Evolutionary conservation across 2,888 invertebrate genomes (phyloP).

Genomic region (Conomelus anceps): DNA sequence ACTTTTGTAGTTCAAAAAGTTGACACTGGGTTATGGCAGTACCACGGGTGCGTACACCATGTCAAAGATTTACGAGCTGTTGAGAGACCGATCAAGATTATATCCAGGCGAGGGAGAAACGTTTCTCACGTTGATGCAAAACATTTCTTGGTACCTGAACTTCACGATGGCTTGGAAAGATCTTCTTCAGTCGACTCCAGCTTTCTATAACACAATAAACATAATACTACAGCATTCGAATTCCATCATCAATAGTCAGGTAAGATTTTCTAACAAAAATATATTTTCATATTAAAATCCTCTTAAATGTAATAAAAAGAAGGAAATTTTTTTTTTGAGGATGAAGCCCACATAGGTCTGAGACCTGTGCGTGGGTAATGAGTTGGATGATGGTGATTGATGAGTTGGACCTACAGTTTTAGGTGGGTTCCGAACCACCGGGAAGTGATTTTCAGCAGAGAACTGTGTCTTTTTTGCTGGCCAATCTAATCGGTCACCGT

Average conservation of each 20-base stretch:
- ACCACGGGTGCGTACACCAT: constrained; percentile 52
- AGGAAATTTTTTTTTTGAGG: too few relatives aligned
- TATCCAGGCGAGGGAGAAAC: constrained; percentile 61
- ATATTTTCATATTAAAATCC: too few relatives aligned
- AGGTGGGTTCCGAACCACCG: too few relatives aligned
- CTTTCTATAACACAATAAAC: constrained; percentile 56
- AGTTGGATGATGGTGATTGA: too few relatives aligned
- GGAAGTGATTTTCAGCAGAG: too few relatives aligned
- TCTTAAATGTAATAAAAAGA: too few relatives aligned
- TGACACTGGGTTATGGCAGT: constrained; percentile 58
- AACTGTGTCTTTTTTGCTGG: too few relatives aligned
- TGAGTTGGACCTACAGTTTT: too few relatives aligned
- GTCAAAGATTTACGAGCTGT: constrained; percentile 50
- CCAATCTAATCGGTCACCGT: too few relatives aligned
- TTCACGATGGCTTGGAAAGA: constrained; percentile 44
- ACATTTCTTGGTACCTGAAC: constrained; percentile 52
- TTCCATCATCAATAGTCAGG: constrained; percentile 66
- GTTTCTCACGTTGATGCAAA: constrained; percentile 51
- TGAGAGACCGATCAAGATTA: constrained; percentile 47
- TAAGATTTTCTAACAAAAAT: constrained; percentile 43
- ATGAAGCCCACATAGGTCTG: too few relatives aligned
- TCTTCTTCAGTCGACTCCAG: constrained; percentile 49
- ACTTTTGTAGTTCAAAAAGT: constrained; percentile 47
- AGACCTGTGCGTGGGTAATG: too few relatives aligned
- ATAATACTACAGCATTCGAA: constrained; percentile 57